phyloP scores from a whole-genome alignment of 2,113 vertebrate genomes.

The Semnornis frantzii region DNA sequence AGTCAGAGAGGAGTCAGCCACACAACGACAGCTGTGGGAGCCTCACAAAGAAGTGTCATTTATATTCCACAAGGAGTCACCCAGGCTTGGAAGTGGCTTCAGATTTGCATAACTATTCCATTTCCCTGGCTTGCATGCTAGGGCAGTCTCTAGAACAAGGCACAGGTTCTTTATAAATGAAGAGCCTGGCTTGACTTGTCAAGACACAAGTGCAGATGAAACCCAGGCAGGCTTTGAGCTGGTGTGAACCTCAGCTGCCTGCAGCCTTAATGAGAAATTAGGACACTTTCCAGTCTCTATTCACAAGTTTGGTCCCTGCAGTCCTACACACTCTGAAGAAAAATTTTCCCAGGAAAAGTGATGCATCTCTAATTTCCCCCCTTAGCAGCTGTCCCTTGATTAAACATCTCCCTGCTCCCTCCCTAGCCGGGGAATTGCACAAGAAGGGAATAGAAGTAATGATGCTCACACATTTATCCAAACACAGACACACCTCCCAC shows the following conservation, averaged over 20 bases:
- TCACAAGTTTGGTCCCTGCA: neutral
- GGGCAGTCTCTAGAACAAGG: neutral
- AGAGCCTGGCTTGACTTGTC: constrained; percentile 24
- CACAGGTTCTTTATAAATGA: neutral
- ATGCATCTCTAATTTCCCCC: neutral
- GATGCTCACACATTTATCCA: neutral
- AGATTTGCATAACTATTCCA: neutral
- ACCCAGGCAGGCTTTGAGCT: neutral
- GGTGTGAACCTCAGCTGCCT: neutral
- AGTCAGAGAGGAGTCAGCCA: neutral
- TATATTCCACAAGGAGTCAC: neutral
- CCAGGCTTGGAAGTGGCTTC: neutral
- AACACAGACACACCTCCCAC: neutral
- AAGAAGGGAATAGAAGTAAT: neutral
- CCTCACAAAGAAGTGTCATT: neutral
- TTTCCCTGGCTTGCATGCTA: neutral
- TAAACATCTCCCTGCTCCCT: neutral
- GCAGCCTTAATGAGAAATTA: neutral
- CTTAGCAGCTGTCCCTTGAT: neutral
- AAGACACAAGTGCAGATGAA: neutral
- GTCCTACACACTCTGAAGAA: neutral
- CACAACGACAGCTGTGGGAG: neutral
- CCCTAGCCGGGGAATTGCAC: constrained; percentile 16
- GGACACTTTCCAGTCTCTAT: neutral
- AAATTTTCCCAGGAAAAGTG: neutral